Evolutionary conservation across 1,140 invertebrate genomes (phyloP).

Genomic region (Dufourea novaeangliae): DNA sequence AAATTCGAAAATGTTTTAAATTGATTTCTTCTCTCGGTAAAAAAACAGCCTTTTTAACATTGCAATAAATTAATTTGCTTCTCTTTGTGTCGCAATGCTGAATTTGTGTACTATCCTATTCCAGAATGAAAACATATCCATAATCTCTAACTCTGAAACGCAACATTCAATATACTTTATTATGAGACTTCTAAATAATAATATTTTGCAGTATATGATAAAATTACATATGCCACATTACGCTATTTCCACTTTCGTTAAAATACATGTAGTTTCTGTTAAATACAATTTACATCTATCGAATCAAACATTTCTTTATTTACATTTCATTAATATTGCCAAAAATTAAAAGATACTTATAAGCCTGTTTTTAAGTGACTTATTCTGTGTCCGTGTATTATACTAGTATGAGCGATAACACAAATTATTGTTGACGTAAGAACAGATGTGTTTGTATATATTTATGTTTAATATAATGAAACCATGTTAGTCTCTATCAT

Average conservation of each 20-base stretch:
- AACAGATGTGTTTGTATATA: slow-evolving; percentile 75
- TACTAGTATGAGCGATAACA: slow-evolving; percentile 62
- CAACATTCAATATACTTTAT: too few relatives aligned
- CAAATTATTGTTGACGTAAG: slow-evolving; percentile 70
- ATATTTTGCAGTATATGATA: too few relatives aligned
- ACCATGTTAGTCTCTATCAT: slow-evolving; percentile 61
- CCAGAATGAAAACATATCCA: too few relatives aligned
- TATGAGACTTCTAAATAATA: too few relatives aligned
- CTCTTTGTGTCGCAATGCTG: too few relatives aligned
- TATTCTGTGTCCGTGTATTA: slow-evolving; percentile 60
- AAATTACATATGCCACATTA: too few relatives aligned
- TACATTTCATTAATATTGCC: not conserved
- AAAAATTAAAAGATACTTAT: not conserved
- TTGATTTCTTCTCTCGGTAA: too few relatives aligned
- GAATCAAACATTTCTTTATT: not conserved
- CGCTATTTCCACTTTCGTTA: not conserved
- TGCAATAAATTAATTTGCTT: too few relatives aligned
- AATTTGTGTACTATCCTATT: too few relatives aligned
- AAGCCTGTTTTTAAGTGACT: not conserved
- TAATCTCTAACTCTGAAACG: too few relatives aligned
- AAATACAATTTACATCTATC: not conserved
- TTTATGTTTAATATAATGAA: slow-evolving; percentile 69
- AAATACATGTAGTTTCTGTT: not conserved
- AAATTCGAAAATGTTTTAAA: too few relatives aligned
- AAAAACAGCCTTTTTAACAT: too few relatives aligned